Evolutionary conservation across 2,797 vertebrate species (phyloP).

Genomic region (Sylvilagus floridanus): DNA sequence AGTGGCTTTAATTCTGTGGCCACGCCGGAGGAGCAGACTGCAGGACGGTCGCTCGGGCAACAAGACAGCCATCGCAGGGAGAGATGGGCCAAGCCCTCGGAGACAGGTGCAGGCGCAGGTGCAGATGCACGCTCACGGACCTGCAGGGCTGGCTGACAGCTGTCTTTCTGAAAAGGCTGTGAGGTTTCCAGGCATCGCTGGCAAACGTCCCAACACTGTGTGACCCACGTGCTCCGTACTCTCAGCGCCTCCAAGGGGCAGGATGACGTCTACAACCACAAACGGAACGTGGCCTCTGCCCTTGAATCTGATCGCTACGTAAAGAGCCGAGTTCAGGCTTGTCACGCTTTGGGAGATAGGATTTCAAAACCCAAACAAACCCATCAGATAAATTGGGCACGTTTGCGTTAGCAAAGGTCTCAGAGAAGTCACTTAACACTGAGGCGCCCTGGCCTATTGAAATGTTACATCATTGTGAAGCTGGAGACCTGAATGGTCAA

Average conservation of each 20-base stretch:
- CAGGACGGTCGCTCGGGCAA: neutral
- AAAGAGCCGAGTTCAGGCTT: neutral
- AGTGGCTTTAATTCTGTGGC: neutral
- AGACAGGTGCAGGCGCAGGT: fast-evolving
- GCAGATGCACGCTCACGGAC: neutral
- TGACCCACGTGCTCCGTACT: neutral
- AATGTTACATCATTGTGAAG: neutral
- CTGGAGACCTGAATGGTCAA: neutral
- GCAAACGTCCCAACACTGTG: too few relatives aligned
- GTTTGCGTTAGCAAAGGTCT: neutral
- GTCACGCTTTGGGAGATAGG: neutral
- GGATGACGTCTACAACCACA: neutral
- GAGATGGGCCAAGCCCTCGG: neutral
- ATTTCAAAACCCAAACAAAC: neutral
- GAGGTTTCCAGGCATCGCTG: too few relatives aligned
- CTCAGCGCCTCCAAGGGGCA: neutral
- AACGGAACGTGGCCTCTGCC: neutral
- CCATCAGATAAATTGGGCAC: neutral
- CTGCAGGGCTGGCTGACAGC: neutral
- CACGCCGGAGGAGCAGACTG: neutral
- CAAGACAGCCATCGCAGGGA: neutral
- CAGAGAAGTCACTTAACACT: neutral
- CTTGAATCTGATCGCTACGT: neutral
- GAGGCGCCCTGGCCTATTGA: neutral
- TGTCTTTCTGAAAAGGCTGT: too few relatives aligned